Percentiles rank a stretch among this genome's conserved stretches.
Evolutionary conservation across 2,888 invertebrate species (phyloP).

Genomic region (Eremobia ochroleuca): DNA sequence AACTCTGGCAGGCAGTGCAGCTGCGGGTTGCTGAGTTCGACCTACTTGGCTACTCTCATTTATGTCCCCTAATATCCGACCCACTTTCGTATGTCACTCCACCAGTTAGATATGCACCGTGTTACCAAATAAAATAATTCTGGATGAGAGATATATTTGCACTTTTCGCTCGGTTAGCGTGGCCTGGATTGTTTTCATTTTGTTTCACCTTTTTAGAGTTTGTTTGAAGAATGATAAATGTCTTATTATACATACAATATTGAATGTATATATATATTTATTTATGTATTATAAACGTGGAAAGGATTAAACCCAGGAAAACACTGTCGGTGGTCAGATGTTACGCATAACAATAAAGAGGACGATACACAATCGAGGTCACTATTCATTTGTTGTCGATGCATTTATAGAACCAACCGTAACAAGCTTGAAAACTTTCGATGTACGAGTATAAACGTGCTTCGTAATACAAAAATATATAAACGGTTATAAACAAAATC

Average conservation of each 20-base stretch:
- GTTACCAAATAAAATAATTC: constrained; percentile 73
- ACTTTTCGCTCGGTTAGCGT: constrained; percentile 33
- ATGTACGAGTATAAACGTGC: constrained; percentile 10
- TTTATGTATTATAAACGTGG: not conserved
- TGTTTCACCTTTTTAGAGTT: not conserved
- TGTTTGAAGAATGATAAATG: not conserved
- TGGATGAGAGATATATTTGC: constrained; percentile 44
- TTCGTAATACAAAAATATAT: constrained; percentile 42
- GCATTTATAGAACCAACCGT: constrained; percentile 53
- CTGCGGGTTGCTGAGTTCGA: constrained; percentile 68
- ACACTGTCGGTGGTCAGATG: constrained; percentile 23
- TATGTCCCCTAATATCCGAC: constrained; percentile 88
- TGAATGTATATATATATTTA: too few species aligned
- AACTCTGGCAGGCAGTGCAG: constrained; percentile 69
- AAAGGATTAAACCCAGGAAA: not conserved
- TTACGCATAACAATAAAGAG: constrained; percentile 38
- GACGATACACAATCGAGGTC: constrained; percentile 22
- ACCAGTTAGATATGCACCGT: constrained; percentile 74
- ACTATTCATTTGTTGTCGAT: constrained; percentile 26
- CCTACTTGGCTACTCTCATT: constrained; percentile 84
- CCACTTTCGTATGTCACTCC: constrained; percentile 80
- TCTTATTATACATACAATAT: not conserved
- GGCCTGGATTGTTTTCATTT: constrained; percentile 13
- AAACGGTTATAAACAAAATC: constrained; percentile 43
- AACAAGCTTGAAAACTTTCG: constrained; percentile 39